Base-by-base conservation (phyloP, 2,797 vertebrate genomes). In the Capromys pilorides region DNA sequence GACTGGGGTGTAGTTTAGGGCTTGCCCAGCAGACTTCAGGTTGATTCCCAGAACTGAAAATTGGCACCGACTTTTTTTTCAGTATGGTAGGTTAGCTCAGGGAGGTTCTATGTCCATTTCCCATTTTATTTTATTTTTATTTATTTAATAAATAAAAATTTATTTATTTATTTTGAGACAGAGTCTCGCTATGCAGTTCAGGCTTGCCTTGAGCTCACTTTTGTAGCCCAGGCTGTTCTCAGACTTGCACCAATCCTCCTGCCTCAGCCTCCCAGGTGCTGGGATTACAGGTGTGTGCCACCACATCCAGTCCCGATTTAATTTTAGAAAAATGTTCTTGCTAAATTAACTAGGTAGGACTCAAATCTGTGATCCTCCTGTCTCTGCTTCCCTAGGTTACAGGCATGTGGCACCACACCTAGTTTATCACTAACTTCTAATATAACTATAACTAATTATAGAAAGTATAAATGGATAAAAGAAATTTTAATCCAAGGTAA, bases 401-500 rank as follows among this genome's bases (percentile, higher is more conserved):
- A 78, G 28, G 45, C 14, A 77, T 31, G 26, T 77, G 41, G 26
- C 16, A 31, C 45, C 73, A 77, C 4, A 45, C 45, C 26, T 51
- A 28, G 75, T 14, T 49, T 49, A 78, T 10, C 31, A 13, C 51
- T 82, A 79, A 92, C 13, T 62, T 87, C 59, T 81, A n/a, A 57
- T 54, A 54, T 54, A 54, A 54, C 51, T 54, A 11, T 51, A 54
- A 54, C 51, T 54, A 54, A 54, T 16, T 54, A 54, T 10, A 75
- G 2, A 22, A 93, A 45, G 49, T 66, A 73, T 62, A 71, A 78
- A 78, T 12, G 49, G 73, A 81, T 81, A 73, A 83, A 79, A 24
- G 49, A 95, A 79, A 91, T 28, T 86, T 87, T 87, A 69, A 91
- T 21, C 59, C 77, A 67, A 93, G 4, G 81, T 86, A 86, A 88